phyloP scores from a whole-genome alignment of 2,888 invertebrate genomes.

The Synergus laeviventris region DNA sequence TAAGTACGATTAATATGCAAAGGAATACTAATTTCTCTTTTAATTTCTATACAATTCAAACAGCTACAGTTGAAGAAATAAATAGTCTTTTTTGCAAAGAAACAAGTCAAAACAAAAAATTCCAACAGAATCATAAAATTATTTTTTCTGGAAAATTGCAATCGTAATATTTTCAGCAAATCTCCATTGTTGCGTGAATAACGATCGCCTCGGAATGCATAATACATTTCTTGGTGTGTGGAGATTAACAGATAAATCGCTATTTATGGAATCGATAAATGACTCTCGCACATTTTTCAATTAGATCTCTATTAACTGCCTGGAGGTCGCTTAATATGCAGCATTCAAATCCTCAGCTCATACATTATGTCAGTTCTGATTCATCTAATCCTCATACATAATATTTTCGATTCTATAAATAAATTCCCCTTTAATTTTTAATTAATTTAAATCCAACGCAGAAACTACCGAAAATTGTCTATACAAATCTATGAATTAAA shows the following conservation, averaged over 20 bases:
- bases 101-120: neutral
- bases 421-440: neutral
- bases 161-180: slow-evolving; percentile 22
- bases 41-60: neutral
- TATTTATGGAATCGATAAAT: slow-evolving; percentile 38
- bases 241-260: slow-evolving; percentile 36
- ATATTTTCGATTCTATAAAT: neutral
- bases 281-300: slow-evolving; percentile 36
- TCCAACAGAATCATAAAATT: slow-evolving; percentile 6
- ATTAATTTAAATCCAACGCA: neutral
- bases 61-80: neutral
- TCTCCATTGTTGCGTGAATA: slow-evolving; percentile 32
- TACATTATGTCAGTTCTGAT: slow-evolving; percentile 17
- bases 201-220: slow-evolving; percentile 22
- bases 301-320: slow-evolving; percentile 34
- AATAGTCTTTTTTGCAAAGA: neutral
- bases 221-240: slow-evolving; percentile 28
- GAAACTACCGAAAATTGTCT: neutral
- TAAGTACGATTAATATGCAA: neutral
- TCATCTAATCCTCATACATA: neutral
- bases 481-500: neutral
- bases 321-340: slow-evolving; percentile 30
- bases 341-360: slow-evolving; percentile 22
- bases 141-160: slow-evolving; percentile 33
- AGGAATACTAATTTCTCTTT: neutral